Percentiles rank a stretch among this genome's conserved stretches.
Conservation (phyloP, 2,113 vertebrate genomes). For the Psilopogon haemacephalus region DNA sequence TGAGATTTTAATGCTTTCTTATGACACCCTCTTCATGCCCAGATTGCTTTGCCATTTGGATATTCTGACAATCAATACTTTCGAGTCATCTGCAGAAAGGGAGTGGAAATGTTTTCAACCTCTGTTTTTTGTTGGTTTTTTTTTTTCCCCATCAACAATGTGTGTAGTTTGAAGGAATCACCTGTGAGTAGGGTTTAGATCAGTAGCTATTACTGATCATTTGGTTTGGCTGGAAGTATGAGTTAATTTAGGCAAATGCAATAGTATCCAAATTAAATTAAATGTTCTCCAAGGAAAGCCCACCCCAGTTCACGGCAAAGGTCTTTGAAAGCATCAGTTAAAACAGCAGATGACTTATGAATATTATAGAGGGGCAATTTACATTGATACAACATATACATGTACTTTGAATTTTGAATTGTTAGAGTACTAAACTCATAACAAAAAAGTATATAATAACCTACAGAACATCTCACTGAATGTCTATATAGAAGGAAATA, state of each 20-base stretch:
- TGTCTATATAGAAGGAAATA: not conserved
- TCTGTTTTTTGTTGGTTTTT: not conserved
- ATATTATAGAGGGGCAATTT: not conserved
- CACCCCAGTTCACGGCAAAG: not conserved
- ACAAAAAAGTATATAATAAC: not conserved
- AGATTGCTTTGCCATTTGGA: not conserved
- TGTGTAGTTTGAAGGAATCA: not conserved
- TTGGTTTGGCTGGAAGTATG: not conserved
- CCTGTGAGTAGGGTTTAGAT: not conserved
- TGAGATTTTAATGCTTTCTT: not conserved
- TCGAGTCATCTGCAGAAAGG: not conserved
- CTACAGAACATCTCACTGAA: not conserved
- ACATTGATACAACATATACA: not conserved
- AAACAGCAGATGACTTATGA: not conserved
- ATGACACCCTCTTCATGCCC: not conserved
- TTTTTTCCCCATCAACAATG: not conserved
- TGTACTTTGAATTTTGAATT: not conserved
- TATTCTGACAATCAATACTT: not conserved
- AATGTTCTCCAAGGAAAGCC: not conserved
- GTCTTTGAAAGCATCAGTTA: not conserved
- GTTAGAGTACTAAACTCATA: not conserved
- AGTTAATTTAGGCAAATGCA: not conserved
- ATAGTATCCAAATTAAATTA: not conserved
- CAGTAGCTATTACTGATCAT: not conserved
- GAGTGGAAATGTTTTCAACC: not conserved